These are phyloP conservation scores for Exephanes ischioxanthus DNA, from an alignment of 2,888 invertebrate species.

Conservation along the genomic window DNA sequence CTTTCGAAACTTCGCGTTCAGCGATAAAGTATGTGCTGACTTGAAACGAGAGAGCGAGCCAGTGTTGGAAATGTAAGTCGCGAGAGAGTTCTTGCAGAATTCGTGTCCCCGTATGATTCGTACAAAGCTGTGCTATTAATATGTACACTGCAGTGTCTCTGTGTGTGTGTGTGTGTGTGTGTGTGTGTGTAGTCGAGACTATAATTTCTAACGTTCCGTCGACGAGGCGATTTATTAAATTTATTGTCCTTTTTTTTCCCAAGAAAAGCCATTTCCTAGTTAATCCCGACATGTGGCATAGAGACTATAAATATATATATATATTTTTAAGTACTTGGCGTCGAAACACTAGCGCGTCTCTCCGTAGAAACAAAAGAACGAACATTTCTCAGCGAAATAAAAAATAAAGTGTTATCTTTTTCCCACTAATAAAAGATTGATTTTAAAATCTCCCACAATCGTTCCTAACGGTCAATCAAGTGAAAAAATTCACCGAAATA, in stretches of 20 bases:
- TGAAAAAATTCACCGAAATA: no score
- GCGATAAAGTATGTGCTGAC: constrained; percentile 63
- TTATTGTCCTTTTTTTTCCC: constrained; percentile 2
- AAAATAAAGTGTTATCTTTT: no score
- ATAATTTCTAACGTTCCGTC: constrained; percentile 36
- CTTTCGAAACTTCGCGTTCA: constrained; percentile 56
- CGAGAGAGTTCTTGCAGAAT: background rate
- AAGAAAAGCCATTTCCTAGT: background rate
- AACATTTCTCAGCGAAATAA: no score
- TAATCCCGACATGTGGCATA: background rate
- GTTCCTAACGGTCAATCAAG: no score
- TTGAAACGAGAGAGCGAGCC: background rate
- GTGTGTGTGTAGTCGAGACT: constrained; percentile 10
- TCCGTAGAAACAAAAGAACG: background rate
- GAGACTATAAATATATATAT: background rate
- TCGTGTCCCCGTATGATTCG: constrained; percentile 15
- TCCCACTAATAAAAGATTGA: no score
- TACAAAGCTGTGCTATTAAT: background rate
- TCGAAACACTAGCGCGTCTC: no score
- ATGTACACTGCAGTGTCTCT: background rate
- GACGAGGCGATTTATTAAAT: constrained; percentile 32
- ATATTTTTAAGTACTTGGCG: no score
- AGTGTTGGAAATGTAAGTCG: constrained; percentile 1
- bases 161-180: constrained; percentile 15
- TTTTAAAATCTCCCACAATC: no score